Conservation (phyloP, 2,797 vertebrate species). For the Picus viridis region DNA sequence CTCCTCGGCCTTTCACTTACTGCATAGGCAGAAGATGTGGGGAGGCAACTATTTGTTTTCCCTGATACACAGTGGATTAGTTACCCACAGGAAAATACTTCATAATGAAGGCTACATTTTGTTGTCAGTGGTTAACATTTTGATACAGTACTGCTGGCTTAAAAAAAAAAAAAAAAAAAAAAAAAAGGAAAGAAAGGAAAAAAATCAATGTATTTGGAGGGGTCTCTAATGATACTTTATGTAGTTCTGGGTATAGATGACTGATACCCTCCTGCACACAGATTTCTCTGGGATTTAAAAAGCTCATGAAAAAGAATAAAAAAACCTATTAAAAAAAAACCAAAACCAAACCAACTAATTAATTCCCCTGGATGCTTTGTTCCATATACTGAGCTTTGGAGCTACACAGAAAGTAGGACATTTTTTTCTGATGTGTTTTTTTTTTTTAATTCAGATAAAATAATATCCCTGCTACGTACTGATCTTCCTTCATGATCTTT, state of each 20-base stretch:
- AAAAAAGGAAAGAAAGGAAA: too few relatives aligned
- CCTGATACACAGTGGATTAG: not conserved
- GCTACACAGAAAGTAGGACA: slow-evolving; percentile 48
- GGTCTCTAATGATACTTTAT: slow-evolving; percentile 39
- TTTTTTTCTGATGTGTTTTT: slow-evolving; percentile 41
- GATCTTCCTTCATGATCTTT: slow-evolving; percentile 54
- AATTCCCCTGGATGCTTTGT: slow-evolving; percentile 64
- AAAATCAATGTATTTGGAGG: slow-evolving; percentile 30
- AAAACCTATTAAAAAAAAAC: not conserved
- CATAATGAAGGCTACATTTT: slow-evolving; percentile 14
- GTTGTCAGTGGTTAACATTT: slow-evolving; percentile 43
- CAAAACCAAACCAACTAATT: too few relatives aligned
- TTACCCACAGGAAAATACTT: slow-evolving; percentile 42
- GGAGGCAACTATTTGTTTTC: slow-evolving; percentile 16
- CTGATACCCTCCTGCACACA: slow-evolving; percentile 4
- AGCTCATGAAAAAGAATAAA: not conserved
- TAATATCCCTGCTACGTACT: slow-evolving; percentile 41
- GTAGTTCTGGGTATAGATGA: slow-evolving; percentile 35
- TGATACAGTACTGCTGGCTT: slow-evolving; percentile 12
- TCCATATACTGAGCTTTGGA: slow-evolving; percentile 50
- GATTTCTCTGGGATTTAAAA: slow-evolving; percentile 51
- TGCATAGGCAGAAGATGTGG: not conserved
- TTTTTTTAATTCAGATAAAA: slow-evolving; percentile 45
- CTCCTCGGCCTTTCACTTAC: not conserved
- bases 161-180: too few relatives aligned